These are phyloP conservation scores for Eublepharis macularius DNA, from an alignment of 2,113 vertebrate species.

Conservation along the genomic window DNA sequence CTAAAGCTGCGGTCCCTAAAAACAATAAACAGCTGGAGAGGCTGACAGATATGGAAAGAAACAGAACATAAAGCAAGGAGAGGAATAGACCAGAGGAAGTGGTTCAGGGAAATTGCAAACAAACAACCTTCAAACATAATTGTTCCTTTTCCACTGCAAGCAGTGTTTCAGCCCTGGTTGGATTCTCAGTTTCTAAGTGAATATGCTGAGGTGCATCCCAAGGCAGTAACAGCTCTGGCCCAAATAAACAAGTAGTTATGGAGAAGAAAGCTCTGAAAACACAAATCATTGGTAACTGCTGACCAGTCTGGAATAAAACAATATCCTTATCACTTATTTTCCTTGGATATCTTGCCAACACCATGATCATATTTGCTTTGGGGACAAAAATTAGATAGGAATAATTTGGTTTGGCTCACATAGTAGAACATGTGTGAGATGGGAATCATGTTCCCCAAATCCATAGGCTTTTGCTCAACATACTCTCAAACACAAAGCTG, in stretches of 20 bases:
- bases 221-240: neutral
- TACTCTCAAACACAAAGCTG: neutral
- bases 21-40: slow-evolving; percentile 17
- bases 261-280: neutral
- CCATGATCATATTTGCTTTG: neutral
- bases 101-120: slow-evolving; percentile 24
- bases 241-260: neutral
- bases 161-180: neutral
- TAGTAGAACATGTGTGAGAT: neutral
- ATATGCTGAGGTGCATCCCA: neutral
- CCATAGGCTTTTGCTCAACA: neutral
- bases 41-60: slow-evolving; percentile 20
- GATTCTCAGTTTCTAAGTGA: neutral
- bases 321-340: slow-evolving; percentile 6
- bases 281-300: neutral
- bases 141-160: slow-evolving; percentile 2
- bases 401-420: neutral
- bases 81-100: slow-evolving; percentile 17
- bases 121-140: neutral
- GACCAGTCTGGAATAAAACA: neutral
- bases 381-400: neutral
- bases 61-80: slow-evolving; percentile 15
- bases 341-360: neutral
- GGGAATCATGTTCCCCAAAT: neutral
- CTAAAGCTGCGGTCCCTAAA: slow-evolving; percentile 13